phyloP scores from a whole-genome alignment of 1,140 invertebrate species.

The Lepidurus couesii region DNA sequence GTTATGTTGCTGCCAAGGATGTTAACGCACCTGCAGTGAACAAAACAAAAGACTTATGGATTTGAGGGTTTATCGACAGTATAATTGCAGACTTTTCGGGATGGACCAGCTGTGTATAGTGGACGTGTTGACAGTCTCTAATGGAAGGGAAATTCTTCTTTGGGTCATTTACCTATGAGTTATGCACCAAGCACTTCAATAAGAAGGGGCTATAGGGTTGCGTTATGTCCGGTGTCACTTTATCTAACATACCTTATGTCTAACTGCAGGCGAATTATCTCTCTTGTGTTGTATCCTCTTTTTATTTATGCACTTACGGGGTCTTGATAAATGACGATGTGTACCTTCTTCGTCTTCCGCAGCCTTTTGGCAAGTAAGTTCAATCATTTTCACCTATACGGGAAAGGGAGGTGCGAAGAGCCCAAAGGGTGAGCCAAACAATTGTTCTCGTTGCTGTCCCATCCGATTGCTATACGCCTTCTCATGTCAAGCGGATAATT shows the following conservation, averaged over 20 bases:
- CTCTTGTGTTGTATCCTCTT: background rate
- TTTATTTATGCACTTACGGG: background rate
- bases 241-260: background rate
- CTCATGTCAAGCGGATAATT: slow-evolving; percentile 1
- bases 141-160: background rate
- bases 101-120: background rate
- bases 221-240: background rate
- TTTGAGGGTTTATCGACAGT: background rate
- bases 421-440: background rate
- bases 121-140: background rate
- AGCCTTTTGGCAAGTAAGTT: background rate
- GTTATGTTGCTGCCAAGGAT: background rate
- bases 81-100: background rate
- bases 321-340: background rate
- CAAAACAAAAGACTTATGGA: background rate
- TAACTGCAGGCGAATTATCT: background rate
- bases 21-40: background rate
- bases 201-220: background rate
- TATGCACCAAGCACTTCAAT: background rate
- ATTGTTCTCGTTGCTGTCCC: background rate
- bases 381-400: background rate
- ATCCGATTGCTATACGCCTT: background rate
- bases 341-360: background rate
- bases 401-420: background rate
- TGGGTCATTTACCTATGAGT: background rate